Evolutionary conservation across 2,888 invertebrate genomes (phyloP).

Genomic region (Actias luna): DNA sequence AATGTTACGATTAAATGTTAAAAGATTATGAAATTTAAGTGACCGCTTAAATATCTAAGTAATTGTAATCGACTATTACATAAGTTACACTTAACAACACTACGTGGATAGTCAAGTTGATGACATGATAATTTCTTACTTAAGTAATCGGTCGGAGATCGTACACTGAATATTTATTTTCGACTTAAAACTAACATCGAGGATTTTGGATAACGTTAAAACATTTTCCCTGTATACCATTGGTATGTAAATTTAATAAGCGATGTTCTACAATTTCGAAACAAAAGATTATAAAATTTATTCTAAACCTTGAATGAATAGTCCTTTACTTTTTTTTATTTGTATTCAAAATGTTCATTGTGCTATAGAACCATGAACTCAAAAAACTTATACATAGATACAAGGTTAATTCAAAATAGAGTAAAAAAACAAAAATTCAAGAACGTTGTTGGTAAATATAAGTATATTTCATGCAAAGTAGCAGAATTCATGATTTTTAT

Average conservation of each 20-base stretch:
- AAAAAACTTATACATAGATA: too few species aligned
- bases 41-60: not conserved
- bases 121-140: slow-evolving; percentile 20
- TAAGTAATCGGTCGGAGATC: slow-evolving; percentile 48
- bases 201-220: slow-evolving; percentile 19
- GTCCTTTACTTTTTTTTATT: too few species aligned
- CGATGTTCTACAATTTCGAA: not conserved
- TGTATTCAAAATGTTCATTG: too few species aligned
- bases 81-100: not conserved
- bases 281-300: too few species aligned
- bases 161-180: slow-evolving; percentile 35
- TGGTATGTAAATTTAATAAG: not conserved
- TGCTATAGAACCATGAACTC: too few species aligned
- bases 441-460: too few species aligned
- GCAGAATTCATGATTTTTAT: too few species aligned
- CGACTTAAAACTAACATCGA: slow-evolving; percentile 12
- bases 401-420: too few species aligned
- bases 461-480: too few species aligned
- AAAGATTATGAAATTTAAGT: slow-evolving; percentile 3
- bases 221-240: too few species aligned
- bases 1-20: not conserved
- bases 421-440: too few species aligned
- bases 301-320: too few species aligned
- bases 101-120: slow-evolving; percentile 13
- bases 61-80: not conserved